Evolutionary conservation across 2,888 invertebrate genomes (phyloP).

Genomic region (Molorchus minor): DNA sequence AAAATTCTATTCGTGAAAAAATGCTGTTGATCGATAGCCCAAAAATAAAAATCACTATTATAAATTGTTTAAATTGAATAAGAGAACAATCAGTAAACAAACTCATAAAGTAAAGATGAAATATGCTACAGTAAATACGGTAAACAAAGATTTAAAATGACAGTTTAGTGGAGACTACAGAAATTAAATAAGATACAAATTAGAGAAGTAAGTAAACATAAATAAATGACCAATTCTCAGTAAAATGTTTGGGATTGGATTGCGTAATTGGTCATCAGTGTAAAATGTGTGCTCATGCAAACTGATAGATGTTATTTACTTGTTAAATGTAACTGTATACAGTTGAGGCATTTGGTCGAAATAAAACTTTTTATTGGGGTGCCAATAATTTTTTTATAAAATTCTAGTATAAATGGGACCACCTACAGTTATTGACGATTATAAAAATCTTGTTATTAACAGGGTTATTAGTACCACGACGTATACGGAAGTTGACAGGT

Average conservation of each 20-base stretch:
- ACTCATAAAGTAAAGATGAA: conserved; percentile 32
- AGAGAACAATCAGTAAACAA: conserved; percentile 45
- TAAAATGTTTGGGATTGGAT: conserved; percentile 50
- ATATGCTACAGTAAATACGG: conserved; percentile 21
- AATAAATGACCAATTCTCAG: conserved; percentile 39
- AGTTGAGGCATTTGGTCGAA: no score
- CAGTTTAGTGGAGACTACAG: conserved; percentile 37
- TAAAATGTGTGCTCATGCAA: conserved; percentile 24
- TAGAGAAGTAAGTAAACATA: conserved; percentile 28
- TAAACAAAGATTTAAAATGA: conserved; percentile 24
- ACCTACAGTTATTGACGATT: no score
- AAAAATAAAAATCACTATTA: no score
- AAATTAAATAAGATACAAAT: conserved; percentile 29
- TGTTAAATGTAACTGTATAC: no score
- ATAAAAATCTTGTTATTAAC: no score
- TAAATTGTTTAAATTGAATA: conserved; percentile 44
- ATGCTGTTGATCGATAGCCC: no score
- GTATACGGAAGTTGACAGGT: no score
- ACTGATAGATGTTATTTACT: conserved; percentile 3
- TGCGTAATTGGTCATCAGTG: conserved; percentile 38
- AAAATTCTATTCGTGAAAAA: no score
- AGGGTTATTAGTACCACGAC: no score
- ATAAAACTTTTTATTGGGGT: no score
- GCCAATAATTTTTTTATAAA: no score
- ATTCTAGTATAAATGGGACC: no score